A percentile compares a stretch with the other conserved stretches of the same genome.
Evolutionary conservation across 2,888 invertebrate species (phyloP).

Genomic region (Tenodera sinensis): DNA sequence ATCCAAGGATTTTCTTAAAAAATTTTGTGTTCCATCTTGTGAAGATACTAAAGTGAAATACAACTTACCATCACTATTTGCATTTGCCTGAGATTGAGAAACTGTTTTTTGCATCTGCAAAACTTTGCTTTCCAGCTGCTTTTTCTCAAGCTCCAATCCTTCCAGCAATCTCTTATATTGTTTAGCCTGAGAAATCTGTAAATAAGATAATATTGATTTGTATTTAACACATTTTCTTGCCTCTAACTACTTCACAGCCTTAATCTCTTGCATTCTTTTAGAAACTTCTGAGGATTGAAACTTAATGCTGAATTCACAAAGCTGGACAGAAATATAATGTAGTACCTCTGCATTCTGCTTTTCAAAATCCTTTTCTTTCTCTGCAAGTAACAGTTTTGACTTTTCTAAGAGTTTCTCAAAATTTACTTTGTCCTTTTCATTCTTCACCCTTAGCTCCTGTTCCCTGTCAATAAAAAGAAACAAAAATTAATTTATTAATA

Average conservation of each 20-base stretch:
- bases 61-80: constrained; percentile 29
- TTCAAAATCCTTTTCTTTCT: constrained; percentile 31
- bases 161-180: constrained; percentile 31
- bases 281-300: neutral
- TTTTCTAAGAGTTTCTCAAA: constrained; percentile 22
- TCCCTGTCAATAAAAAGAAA: constrained; percentile 22
- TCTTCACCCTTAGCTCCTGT: constrained; percentile 23
- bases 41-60: no score
- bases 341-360: constrained; percentile 27
- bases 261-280: neutral
- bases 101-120: constrained; percentile 35
- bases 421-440: constrained; percentile 24
- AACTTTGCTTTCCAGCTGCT: constrained; percentile 35
- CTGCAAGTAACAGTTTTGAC: constrained; percentile 20
- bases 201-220: neutral
- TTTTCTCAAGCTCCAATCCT: constrained; percentile 34
- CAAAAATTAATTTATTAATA: neutral
- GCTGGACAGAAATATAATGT: neutral
- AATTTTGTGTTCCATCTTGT: no score
- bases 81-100: constrained; percentile 34
- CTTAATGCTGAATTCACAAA: neutral
- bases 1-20: no score
- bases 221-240: neutral
- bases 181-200: constrained; percentile 28
- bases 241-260: neutral